These are phyloP conservation scores for Diadophis punctatus DNA, from an alignment of 2,113 vertebrate species.

Conservation along the genomic window DNA sequence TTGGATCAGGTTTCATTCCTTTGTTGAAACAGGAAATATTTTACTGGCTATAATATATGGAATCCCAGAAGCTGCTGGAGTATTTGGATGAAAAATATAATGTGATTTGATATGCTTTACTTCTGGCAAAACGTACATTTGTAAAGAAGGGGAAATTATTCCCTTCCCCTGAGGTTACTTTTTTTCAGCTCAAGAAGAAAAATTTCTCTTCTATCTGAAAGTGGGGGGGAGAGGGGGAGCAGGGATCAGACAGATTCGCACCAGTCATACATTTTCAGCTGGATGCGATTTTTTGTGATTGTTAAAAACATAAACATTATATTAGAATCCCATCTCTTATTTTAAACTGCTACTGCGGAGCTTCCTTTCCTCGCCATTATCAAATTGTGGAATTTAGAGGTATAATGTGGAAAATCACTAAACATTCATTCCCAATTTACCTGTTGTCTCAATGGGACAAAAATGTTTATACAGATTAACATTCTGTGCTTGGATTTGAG, in stretches of 20 bases:
- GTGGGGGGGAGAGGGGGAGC: too few relatives aligned
- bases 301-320: background rate
- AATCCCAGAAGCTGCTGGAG: background rate
- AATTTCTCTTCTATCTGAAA: background rate
- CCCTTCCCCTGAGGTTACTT: background rate
- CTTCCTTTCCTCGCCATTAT: background rate
- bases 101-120: background rate
- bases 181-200: background rate
- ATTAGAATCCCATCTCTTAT: background rate
- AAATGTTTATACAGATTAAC: background rate
- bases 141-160: background rate
- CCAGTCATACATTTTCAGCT: background rate
- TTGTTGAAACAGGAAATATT: background rate
- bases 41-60: background rate
- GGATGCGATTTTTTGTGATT: background rate
- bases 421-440: background rate
- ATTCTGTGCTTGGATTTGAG: background rate
- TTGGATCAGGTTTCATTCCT: background rate
- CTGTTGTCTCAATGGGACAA: background rate
- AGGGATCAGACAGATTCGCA: background rate
- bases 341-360: background rate
- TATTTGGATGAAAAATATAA: background rate
- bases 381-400: background rate
- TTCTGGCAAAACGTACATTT: background rate
- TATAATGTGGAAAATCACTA: background rate